Base-by-base conservation (phyloP, 2,113 vertebrate genomes). In the Ursus arctos region DNA sequence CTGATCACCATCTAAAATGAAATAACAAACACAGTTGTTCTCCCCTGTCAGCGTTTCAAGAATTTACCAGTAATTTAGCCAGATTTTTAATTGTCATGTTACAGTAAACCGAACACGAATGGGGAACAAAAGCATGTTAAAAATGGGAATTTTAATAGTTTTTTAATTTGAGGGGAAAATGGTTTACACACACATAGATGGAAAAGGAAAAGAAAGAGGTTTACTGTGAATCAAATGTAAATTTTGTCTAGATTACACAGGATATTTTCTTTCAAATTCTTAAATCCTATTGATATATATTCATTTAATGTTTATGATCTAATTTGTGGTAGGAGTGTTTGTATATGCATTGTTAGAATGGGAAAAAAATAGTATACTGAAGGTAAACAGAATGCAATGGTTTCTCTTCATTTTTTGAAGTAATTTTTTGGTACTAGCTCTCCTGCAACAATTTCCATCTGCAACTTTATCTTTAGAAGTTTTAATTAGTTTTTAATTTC, bases 401-500 rank as follows among this genome's bases (percentile, higher is more conserved):
- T 94, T 83, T 95, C 71, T 94, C 72, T 85, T 47, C 40, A 24
- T 33, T 81, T 5, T 69, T 69, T 69, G 33, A 69, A 43, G 55
- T 94, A 49, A 14, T 51, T 43, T 65, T 74, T 85, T 81, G 72
- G 40, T 13, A 80, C 55, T 43, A 63, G 65, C 26, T 77, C 21
- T 67, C 86, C 67, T 59, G 11, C 93, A 51, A 88, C 2, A 86
- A 92, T 92, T 7, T 4, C 95, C 95, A 13, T 67, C 80, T 49
- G 81, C 31, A 90, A 84, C 8, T 69, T 90, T 97, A 76, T 82
- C 79, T 76, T 93, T 18, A 61, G 90, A 76, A 55, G 43, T 90
- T 94, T 88, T 93, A 97, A 97, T 97, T 95, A 94, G 97, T 92
- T 95, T 97, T 97, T 95, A 96, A 98, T 98, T 97, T 97, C 33